Percentiles rank a stretch among this genome's conserved stretches.
phyloP scores from a whole-genome alignment of 2,888 invertebrate species.

The Dryobotodes eremita region DNA sequence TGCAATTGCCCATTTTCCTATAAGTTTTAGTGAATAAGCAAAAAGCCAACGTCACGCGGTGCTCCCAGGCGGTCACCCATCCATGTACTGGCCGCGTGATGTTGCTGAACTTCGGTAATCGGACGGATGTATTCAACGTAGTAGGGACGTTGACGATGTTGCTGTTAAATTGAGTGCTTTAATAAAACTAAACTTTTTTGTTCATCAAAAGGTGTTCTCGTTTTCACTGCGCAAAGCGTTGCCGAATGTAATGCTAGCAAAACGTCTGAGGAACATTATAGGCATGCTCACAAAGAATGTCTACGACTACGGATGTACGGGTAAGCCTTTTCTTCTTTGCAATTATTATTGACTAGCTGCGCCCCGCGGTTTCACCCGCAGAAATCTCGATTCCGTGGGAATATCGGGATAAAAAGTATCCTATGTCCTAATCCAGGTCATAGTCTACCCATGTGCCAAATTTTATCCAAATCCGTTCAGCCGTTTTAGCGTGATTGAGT shows the following conservation, averaged over 20 bases:
- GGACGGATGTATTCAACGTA: conserved; percentile 87
- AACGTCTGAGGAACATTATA: conserved; percentile 95
- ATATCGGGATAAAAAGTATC: too few relatives aligned
- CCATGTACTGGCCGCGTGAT: conserved; percentile 88
- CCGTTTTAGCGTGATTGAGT: too few relatives aligned
- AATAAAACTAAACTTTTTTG: background rate
- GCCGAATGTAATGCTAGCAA: conserved; percentile 94
- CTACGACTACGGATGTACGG: conserved; percentile 97
- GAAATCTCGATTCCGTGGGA: too few relatives aligned
- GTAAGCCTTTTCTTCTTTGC: conserved; percentile 73
- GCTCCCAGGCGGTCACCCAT: conserved; percentile 88
- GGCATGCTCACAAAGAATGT: conserved; percentile 96
- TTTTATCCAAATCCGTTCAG: too few relatives aligned
- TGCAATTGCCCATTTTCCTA: too few relatives aligned
- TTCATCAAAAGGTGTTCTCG: conserved; percentile 92
- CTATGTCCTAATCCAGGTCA: too few relatives aligned
- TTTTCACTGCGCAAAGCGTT: conserved; percentile 95
- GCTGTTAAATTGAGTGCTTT: rapidly evolving
- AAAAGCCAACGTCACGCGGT: conserved; percentile 83
- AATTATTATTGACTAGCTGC: background rate
- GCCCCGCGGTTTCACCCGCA: too few relatives aligned
- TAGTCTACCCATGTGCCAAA: too few relatives aligned
- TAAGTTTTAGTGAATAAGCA: conserved; percentile 40
- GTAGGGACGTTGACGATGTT: conserved; percentile 79
- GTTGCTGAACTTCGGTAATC: conserved; percentile 89